Evolutionary conservation across 2,113 vertebrate genomes (phyloP), one percentile per base, ranked within the genome.

Genomic region (Deroptyus accipitrinus): DNA sequence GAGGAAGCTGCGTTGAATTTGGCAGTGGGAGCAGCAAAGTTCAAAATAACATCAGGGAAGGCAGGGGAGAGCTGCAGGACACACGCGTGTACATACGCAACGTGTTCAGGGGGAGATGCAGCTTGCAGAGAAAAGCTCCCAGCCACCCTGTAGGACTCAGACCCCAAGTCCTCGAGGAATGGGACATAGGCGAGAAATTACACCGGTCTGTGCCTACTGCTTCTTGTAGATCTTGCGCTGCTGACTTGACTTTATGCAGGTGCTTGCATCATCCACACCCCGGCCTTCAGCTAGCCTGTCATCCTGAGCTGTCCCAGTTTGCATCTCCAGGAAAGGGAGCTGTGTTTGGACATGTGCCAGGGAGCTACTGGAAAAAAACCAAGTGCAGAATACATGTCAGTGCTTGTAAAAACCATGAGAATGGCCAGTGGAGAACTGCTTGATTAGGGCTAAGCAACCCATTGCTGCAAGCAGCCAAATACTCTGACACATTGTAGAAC

Each of bases 101-200:
- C 1, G 0, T 10, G 35, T 10, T 18, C 5, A 1, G 6, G 24
- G 13, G 1, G 5, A 39, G 18, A 6, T 41, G 28, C 28, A 23
- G 23, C 33, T 20, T 35, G 25, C 31, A 20, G 41, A n/a, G 20
- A 24, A 69, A 49, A 35, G 24, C 20, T 61, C 23, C 24, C n/a
- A 17, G 17, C 8, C 13, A 16, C 19, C 25, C 37, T 8, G 9
- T 25, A 51, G 30, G 10, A 24, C 44, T 63, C 2, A 2, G 33
- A 35, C 18, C 3, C 5, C 20, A 20, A 19, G 13, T 39, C 44
- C 15, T 62, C 1, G 7, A 39, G 63, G 4, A 63, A 13, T 4
- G 13, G 22, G 23, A 30, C 10, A 33, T 15, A 46, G 17, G 17
- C 31, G 54, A 33, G 22, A 74, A 39, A 35, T 17, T 2, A 1